phyloP scores from a whole-genome alignment of 2,888 invertebrate genomes.

The Drosophila trichaetosa region DNA sequence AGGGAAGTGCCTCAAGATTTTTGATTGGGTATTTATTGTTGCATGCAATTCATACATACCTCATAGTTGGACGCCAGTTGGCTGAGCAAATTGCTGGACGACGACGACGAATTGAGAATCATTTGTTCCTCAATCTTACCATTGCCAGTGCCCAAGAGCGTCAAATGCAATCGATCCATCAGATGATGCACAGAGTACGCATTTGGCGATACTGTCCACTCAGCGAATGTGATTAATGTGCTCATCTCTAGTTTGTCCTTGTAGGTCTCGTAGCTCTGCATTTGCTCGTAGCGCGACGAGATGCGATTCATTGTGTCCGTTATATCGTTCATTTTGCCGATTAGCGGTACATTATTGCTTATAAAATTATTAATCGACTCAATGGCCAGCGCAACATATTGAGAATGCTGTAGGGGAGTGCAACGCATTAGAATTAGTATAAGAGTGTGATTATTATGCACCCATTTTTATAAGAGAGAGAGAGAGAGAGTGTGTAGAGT shows the following conservation, averaged over 20 bases:
- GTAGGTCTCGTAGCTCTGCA: constrained; percentile 87
- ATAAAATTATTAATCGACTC: constrained; percentile 81
- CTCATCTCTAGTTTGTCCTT: constrained; percentile 87
- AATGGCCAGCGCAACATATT: constrained; percentile 82
- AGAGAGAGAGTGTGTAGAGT: neutral
- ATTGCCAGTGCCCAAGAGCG: constrained; percentile 85
- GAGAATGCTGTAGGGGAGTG: constrained; percentile 68
- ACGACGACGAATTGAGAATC: constrained; percentile 42
- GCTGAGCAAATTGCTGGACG: constrained; percentile 65
- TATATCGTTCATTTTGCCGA: constrained; percentile 88
- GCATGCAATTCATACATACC: constrained; percentile 61
- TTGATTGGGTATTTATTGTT: constrained; percentile 23
- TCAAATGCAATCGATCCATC: constrained; percentile 88
- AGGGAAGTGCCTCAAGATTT: constrained; percentile 34
- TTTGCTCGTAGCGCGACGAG: constrained; percentile 87
- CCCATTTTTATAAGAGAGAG: neutral
- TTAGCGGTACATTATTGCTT: constrained; percentile 85
- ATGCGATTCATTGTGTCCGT: constrained; percentile 87
- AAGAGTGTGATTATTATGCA: neutral
- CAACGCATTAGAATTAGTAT: neutral
- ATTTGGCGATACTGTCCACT: constrained; percentile 89
- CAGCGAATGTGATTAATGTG: constrained; percentile 90
- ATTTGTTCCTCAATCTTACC: constrained; percentile 56
- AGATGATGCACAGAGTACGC: constrained; percentile 88
- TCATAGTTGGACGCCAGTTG: constrained; percentile 74